A percentile compares a stretch with the other conserved stretches of the same genome.
These are phyloP conservation scores for Poeciliopsis retropinna DNA, from an alignment of 2,113 vertebrate species.

Conservation along the genomic window DNA sequence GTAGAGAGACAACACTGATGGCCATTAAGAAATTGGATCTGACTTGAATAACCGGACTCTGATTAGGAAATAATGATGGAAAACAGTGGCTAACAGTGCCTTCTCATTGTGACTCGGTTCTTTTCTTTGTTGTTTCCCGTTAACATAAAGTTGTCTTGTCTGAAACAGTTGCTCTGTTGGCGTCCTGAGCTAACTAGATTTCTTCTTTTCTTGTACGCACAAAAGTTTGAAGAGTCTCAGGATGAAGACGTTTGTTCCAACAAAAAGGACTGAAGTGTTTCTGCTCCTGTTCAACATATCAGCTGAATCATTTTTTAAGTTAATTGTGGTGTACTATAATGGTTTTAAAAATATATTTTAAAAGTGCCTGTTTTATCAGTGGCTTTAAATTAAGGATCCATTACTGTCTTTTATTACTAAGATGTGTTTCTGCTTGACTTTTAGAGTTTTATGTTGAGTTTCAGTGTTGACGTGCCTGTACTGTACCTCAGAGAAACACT, in stretches of 20 bases:
- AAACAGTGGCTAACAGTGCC: slow-evolving; percentile 1
- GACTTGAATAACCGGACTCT: neutral
- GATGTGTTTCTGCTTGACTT: slow-evolving; percentile 1
- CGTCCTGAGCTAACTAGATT: slow-evolving; percentile 5
- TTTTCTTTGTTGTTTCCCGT: neutral
- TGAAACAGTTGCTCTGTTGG: slow-evolving; percentile 1
- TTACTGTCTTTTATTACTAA: slow-evolving; percentile 1
- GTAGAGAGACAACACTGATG: neutral
- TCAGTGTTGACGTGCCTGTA: slow-evolving; percentile 27
- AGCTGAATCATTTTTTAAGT: neutral
- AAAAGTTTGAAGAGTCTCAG: slow-evolving; percentile 9
- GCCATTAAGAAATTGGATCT: slow-evolving; percentile 15
- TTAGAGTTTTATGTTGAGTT: neutral
- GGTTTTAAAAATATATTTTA: neutral
- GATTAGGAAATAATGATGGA: neutral
- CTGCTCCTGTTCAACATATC: slow-evolving; percentile 1
- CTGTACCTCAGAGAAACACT: slow-evolving; percentile 8
- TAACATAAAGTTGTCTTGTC: slow-evolving; percentile 17
- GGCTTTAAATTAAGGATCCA: slow-evolving; percentile 9
- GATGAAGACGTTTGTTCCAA: neutral
- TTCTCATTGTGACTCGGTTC: slow-evolving; percentile 6
- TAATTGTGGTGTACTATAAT: neutral
- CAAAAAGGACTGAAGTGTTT: neutral
- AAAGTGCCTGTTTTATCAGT: neutral
- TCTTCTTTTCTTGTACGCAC: slow-evolving; percentile 44